These are phyloP conservation scores for Lutraria lutraria DNA, from an alignment of 2,888 invertebrate species.

Conservation along the genomic window DNA sequence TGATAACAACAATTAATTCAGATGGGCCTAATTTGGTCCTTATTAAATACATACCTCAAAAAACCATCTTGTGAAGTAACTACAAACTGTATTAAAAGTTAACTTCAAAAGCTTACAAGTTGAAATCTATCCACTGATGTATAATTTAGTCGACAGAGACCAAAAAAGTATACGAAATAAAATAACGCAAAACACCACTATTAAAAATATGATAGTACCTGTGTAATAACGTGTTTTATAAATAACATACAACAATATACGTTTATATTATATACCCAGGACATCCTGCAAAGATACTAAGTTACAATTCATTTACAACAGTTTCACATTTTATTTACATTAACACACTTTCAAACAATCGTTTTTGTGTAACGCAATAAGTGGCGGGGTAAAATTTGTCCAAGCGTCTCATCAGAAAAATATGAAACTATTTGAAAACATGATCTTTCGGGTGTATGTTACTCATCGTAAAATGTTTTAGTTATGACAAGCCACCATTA, in stretches of 20 bases:
- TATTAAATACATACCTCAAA: not conserved
- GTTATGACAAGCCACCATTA: not conserved
- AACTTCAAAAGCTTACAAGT: not conserved
- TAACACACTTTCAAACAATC: constrained; percentile 1
- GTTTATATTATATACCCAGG: not conserved
- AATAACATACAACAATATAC: not conserved
- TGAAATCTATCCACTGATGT: not conserved
- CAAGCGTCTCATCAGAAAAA: not conserved
- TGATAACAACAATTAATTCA: not conserved
- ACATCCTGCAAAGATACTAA: not conserved
- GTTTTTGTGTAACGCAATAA: not conserved
- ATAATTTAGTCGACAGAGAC: not conserved
- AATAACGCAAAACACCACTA: not conserved
- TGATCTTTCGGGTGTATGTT: not conserved
- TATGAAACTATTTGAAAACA: not conserved
- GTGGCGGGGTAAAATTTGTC: not conserved
- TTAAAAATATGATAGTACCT: not conserved
- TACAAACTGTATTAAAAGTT: not conserved
- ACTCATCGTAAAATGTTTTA: not conserved
- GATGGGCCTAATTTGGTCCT: too few relatives aligned
- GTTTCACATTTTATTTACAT: not conserved
- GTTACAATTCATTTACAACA: constrained; percentile 5
- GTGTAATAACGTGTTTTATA: not conserved
- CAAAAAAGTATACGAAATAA: not conserved
- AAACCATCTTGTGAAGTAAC: not conserved